Base-by-base conservation (phyloP, 2,888 invertebrate species). In the Cinara cedri region DNA sequence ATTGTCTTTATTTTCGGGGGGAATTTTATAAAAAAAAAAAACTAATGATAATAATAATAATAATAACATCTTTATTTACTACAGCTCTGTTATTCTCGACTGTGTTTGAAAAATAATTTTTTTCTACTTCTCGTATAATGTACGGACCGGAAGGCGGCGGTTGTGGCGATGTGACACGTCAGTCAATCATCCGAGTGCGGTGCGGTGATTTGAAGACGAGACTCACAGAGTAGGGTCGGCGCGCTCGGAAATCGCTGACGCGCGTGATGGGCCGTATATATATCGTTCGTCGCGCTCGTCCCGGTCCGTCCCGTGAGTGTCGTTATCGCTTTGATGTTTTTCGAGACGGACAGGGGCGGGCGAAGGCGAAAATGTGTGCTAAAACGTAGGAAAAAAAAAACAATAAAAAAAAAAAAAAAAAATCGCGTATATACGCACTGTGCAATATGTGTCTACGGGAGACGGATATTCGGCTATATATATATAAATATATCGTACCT, bases 261-360 rank as follows among this genome's bases (percentile, higher is more conserved):
- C 66, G 3, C 54, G 54, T 63, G n/a, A n/a, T n/a, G n/a, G n/a
- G 65, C 44, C 51, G 6, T 34, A 34, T 34, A 34, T 34, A 34
- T 34, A 34, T 34, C 75, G 65, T 74, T 66, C 44, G 44, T 54
- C 65, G 54, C 21, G 11, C n/a, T n/a, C n/a, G n/a, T n/a, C n/a
- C n/a, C n/a, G n/a, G n/a, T n/a, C 21, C 63, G 24, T 76, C 76
- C 76, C 76, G 19, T 9, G 76, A 24, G 76, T 76, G 57, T 76
- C 66, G 66, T 76, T 76, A 46, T 42, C 63, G 54, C 63, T 51
- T 42, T 46, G 60, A 66, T 46, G 46, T 66, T 49, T 49, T 16
- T 8, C 34, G n/a, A 1, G 72, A 19, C 44, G 34, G 4, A 16
- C 11, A 4, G 34, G 9, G 3, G 51, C 19, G 34, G 16, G 49